Evolutionary conservation across 2,113 vertebrate species (phyloP), one percentile per base, ranked within the genome.

Genomic region (Pogonocichla stellata): DNA sequence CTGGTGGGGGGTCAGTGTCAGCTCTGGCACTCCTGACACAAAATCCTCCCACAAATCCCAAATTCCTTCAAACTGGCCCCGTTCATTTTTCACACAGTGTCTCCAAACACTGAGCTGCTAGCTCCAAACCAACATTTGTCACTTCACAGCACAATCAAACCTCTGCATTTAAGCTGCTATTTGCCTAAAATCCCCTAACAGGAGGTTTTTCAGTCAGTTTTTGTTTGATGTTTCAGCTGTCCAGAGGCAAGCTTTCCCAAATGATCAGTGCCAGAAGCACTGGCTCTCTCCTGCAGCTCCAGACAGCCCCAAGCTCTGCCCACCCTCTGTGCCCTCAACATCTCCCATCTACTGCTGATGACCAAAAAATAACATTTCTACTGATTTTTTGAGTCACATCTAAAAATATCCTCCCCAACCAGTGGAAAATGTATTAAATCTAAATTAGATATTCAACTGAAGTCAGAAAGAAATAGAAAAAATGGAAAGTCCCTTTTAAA

Each of bases 1-100:
- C 0, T 40, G 53, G 1, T 0, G 13, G 38, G 51, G 43, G 19
- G 7, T 1, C 8, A 45, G 43, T 4, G 45, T 22, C 9, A 67
- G 40, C 29, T 19, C 3, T 13, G 43, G 40, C 50, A 42, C 45
- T 50, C 33, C 6, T 3, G 45, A 10, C 56, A 51, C 74, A 43
- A 17, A 34, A 65, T 33, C 65, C 26, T 3, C 50, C 85, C 20
- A 9, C 1, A 0, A 45, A 40, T 28, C 47, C 31, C 60, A 58
- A 40, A 5, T 11, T 48, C 65, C 36, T 43, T 19, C 72, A 6
- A 4, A 34, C 0, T 50, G 45, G 38, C 42, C 69, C 91, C 0
- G 0, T 26, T 38, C 10, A 5, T 33, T 47, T 70, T 69, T 74
- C 34, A 69, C 18, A 29, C 6, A 19, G 1, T 1, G 40, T 19